phyloP scores from a whole-genome alignment of 2,888 invertebrate genomes.

The Rhagium mordax region DNA sequence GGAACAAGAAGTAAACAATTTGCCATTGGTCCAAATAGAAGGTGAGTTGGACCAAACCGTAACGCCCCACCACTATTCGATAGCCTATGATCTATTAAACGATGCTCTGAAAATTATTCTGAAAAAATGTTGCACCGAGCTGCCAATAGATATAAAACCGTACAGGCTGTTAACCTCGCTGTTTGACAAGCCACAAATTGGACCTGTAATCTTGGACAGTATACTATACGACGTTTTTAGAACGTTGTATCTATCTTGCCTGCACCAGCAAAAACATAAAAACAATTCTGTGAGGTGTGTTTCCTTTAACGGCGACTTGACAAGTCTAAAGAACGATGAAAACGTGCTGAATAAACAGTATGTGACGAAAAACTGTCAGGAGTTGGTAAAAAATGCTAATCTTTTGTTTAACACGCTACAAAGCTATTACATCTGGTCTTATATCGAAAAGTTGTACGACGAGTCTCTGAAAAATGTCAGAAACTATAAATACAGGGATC shows the following conservation, averaged over 20 bases:
- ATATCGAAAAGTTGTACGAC: conserved; percentile 78
- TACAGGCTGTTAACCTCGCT: conserved; percentile 87
- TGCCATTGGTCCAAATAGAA: conserved; percentile 48
- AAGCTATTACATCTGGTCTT: conserved; percentile 90
- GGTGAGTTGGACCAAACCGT: conserved; percentile 45
- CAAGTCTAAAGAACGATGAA: conserved; percentile 64
- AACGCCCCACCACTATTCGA: conserved; percentile 59
- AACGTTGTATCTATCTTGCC: conserved; percentile 73
- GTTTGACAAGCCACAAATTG: conserved; percentile 90
- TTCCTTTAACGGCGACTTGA: conserved; percentile 67
- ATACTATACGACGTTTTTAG: conserved; percentile 86
- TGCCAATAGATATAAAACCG: conserved; percentile 77
- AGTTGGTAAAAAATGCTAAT: conserved; percentile 88
- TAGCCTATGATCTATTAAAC: conserved; percentile 76
- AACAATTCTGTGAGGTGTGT: conserved; percentile 64
- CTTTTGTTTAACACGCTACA: conserved; percentile 87
- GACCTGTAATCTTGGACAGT: conserved; percentile 82
- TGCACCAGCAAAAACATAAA: conserved; percentile 68
- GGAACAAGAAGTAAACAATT: conserved; percentile 78
- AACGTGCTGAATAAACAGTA: conserved; percentile 64
- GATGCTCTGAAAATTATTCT: conserved; percentile 77
- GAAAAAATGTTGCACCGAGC: conserved; percentile 71
- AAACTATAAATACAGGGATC: conserved; percentile 61
- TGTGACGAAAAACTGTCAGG: conserved; percentile 72
- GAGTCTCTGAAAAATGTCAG: conserved; percentile 65